A percentile compares a stretch with the other conserved stretches of the same genome.
These are phyloP conservation scores for Polypedilum vanderplanki DNA, from an alignment of 1,140 invertebrate species.

Conservation along the genomic window DNA sequence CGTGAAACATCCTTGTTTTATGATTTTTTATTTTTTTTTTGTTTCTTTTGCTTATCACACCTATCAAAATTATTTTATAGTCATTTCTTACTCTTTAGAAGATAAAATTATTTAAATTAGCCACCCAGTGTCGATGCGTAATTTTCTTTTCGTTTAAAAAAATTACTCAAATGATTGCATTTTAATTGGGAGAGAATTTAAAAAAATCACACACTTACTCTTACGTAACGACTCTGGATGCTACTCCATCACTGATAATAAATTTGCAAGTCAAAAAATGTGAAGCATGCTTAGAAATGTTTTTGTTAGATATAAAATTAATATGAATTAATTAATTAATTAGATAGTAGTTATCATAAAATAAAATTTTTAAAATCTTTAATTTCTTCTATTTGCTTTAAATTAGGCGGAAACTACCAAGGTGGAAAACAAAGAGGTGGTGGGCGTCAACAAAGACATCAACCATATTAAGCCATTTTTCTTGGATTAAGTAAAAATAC, in stretches of 20 bases:
- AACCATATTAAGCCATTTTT: slow-evolving; percentile 42
- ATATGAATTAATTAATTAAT: neutral
- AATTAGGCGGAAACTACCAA: slow-evolving; percentile 40
- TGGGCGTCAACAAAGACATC: slow-evolving; percentile 44
- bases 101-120: neutral
- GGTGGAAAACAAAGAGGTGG: slow-evolving; percentile 43
- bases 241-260: neutral
- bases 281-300: neutral
- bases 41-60: neutral
- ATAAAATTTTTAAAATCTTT: neutral
- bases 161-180: neutral
- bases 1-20: neutral
- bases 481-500: neutral
- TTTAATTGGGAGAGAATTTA: neutral
- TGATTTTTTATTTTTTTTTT: neutral
- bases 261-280: neutral
- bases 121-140: neutral
- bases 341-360: neutral
- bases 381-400: neutral
- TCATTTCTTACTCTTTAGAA: too few relatives aligned
- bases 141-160: neutral
- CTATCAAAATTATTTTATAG: neutral
- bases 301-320: neutral
- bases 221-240: slow-evolving; percentile 8
- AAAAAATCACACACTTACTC: neutral